These are phyloP conservation scores for Orientallactaga sibirica DNA, from an alignment of 2,797 vertebrate genomes.

Conservation along the genomic window DNA sequence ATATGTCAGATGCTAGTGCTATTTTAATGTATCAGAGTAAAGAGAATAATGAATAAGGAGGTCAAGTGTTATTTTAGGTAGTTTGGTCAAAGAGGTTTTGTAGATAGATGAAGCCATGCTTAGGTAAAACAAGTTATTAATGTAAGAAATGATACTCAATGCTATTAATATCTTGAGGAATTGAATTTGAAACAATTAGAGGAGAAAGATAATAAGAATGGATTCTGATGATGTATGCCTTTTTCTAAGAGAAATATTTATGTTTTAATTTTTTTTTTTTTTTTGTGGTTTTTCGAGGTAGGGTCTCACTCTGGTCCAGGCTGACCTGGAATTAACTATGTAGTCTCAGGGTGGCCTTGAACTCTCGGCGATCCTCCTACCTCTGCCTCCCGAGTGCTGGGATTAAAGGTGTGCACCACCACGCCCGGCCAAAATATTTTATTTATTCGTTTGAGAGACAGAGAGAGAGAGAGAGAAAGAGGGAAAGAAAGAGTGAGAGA, in stretches of 20 bases:
- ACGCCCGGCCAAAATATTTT: too few relatives aligned
- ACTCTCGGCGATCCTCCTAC: too few relatives aligned
- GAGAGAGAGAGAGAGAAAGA: too few relatives aligned
- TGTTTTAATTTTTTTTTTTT: too few relatives aligned
- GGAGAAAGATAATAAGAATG: neutral
- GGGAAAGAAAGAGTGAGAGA: too few relatives aligned
- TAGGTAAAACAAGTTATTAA: neutral
- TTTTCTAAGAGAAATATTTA: neutral
- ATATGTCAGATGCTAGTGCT: neutral
- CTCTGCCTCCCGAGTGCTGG: too few relatives aligned
- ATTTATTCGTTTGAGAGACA: too few relatives aligned
- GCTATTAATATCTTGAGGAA: neutral
- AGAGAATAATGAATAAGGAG: neutral
- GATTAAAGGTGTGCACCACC: too few relatives aligned
- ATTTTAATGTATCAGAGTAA: neutral
- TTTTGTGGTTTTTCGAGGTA: too few relatives aligned
- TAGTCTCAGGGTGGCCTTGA: too few relatives aligned
- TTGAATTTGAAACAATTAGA: neutral
- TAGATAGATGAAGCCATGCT: neutral
- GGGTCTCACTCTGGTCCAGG: too few relatives aligned
- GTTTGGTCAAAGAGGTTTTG: slow-evolving; percentile 2
- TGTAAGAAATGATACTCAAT: neutral
- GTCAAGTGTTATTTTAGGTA: neutral
- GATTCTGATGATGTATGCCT: neutral
- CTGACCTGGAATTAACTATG: too few relatives aligned